Evolutionary conservation across 1,140 invertebrate species (phyloP), one percentile per base, ranked within the genome.

Genomic region (Heliconius himera): DNA sequence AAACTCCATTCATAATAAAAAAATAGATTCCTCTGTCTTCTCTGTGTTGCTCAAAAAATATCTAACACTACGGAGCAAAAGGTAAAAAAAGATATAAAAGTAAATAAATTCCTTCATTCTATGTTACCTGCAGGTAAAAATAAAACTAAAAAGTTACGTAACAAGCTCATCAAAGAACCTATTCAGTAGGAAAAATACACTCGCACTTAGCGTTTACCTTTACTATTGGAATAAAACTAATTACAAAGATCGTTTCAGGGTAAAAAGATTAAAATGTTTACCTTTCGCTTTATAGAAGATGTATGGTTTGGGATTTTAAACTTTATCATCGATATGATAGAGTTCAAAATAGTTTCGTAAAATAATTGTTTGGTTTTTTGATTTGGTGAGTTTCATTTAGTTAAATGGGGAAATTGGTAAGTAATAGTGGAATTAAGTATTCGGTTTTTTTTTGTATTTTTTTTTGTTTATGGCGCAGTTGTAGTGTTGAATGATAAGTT

Each of bases 211-310:
- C 60, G 11, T 66, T 26, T 66, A 22, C 60, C 4, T 66, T 66
- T 66, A 66, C 60, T 22, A 26, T 26, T 26, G 60, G 22, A 26
- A 66, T 66, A 66, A 66, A 66, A 66, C 60, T 66, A 66, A 66
- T 66, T 66, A 66, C 11, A 66, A 66, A 66, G 13, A 66, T 22
- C 60, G n/a, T 66, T 66, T 66, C 60, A 26, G 3, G 11, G 60
- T 51, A 51, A 51, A 26, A 66, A 60, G n/a, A 66, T 66, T 26
- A 26, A 66, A 66, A 22, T 29, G 60, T 66, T 66, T 66, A 66
- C 60, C 26, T 13, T 66, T 66, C 26, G 22, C 13, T 66, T 13
- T 66, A 26, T 56, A 22, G 8, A 56, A 56, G 9, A 13, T 26
- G 3, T 26, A 16, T 29, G 29, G 13, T 66, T 66, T 29, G 26